Conservation (phyloP, 1,140 invertebrate genomes). For the Tetragnatha versicolor region DNA sequence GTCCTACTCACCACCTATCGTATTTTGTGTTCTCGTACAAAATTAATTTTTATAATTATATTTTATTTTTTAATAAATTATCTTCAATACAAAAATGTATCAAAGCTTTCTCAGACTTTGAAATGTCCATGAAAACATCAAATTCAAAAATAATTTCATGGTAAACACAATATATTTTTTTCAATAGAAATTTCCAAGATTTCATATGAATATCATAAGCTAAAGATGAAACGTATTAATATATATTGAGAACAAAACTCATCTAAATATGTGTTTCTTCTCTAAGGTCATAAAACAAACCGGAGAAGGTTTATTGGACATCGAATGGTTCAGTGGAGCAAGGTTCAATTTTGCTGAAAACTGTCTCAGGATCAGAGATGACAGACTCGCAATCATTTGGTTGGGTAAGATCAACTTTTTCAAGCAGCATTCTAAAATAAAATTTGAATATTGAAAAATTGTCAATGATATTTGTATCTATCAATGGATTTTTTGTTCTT, state of each 20-base stretch:
- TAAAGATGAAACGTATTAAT: too few species aligned
- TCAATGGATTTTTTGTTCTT: too few species aligned
- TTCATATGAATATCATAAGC: too few species aligned
- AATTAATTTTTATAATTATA: background rate
- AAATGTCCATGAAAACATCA: background rate
- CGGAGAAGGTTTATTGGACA: constrained; percentile 34
- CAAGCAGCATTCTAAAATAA: too few species aligned
- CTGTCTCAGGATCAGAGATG: constrained; percentile 56
- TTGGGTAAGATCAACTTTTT: background rate
- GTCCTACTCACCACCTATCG: too few species aligned
- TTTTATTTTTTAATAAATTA: background rate
- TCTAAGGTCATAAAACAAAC: background rate
- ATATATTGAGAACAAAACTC: background rate
- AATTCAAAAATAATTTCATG: background rate
- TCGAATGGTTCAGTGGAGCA: constrained; percentile 59
- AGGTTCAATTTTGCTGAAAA: constrained; percentile 61
- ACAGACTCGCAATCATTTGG: constrained; percentile 38
- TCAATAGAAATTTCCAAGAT: too few species aligned
- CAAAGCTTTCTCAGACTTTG: background rate
- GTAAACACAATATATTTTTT: too few species aligned
- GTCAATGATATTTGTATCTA: too few species aligned
- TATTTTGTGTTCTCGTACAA: too few species aligned
- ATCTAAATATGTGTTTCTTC: background rate
- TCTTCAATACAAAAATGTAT: background rate
- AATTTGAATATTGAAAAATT: too few species aligned